A percentile compares a stretch with the other conserved stretches of the same genome.
These are phyloP conservation scores for Drosophila atripex DNA, from an alignment of 2,888 invertebrate genomes.

Conservation along the genomic window DNA sequence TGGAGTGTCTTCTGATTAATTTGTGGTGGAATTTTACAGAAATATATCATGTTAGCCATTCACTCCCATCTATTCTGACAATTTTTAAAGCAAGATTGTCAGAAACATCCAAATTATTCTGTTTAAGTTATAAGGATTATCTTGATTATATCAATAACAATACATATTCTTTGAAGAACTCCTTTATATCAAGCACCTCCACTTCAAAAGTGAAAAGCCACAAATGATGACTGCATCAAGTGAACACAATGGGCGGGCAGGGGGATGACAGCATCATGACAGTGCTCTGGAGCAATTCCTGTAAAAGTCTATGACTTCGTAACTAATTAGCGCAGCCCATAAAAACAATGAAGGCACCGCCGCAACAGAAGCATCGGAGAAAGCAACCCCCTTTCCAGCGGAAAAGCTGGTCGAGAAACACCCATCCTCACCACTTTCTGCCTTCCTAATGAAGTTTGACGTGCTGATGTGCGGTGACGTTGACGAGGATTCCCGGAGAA, in stretches of 20 bases:
- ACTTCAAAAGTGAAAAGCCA: constrained; percentile 17
- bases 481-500: constrained; percentile 44
- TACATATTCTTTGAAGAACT: neutral
- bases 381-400: constrained; percentile 38
- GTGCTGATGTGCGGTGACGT: constrained; percentile 61
- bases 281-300: constrained; percentile 65
- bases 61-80: neutral
- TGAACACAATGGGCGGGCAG: constrained; percentile 2
- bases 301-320: constrained; percentile 81
- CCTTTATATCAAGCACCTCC: neutral
- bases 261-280: constrained; percentile 48
- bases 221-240: constrained; percentile 56
- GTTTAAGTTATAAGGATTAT: neutral
- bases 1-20: constrained; percentile 40
- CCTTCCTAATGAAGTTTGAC: constrained; percentile 74
- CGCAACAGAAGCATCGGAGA: constrained; percentile 13
- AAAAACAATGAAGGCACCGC: constrained; percentile 75
- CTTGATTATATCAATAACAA: neutral
- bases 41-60: neutral
- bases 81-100: neutral
- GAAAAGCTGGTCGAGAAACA: neutral
- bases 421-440: constrained; percentile 27
- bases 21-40: constrained; percentile 24
- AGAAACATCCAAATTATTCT: neutral
- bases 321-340: constrained; percentile 82